phyloP scores from a whole-genome alignment of 2,888 invertebrate genomes.

The Timema podura region DNA sequence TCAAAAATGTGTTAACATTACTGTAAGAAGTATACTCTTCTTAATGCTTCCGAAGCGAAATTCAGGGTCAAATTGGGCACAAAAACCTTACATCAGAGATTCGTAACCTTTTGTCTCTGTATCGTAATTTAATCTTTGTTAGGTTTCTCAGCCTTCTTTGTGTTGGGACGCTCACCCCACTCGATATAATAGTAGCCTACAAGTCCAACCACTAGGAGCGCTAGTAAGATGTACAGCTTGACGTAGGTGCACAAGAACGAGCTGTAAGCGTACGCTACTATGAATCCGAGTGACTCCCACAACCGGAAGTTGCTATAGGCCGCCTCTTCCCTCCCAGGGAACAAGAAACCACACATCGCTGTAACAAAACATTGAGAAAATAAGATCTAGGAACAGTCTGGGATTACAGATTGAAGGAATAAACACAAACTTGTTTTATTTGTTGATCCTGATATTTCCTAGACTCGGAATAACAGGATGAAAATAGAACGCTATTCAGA shows the following conservation, averaged over 20 bases:
- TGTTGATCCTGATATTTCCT: too few species aligned
- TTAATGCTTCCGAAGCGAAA: too few species aligned
- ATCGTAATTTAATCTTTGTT: too few species aligned
- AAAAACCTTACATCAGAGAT: too few species aligned
- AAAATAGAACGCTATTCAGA: too few species aligned
- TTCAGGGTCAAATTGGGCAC: too few species aligned
- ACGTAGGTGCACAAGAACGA: slow-evolving; percentile 50
- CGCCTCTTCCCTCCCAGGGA: slow-evolving; percentile 59
- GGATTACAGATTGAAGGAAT: too few species aligned
- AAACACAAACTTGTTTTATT: too few species aligned
- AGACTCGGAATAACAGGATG: slow-evolving; percentile 23
- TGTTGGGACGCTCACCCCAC: slow-evolving; percentile 4
- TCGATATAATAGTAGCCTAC: slow-evolving; percentile 50
- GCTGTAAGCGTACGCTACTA: slow-evolving; percentile 58
- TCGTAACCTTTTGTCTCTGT: too few species aligned
- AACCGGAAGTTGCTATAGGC: slow-evolving; percentile 67
- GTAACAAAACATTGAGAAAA: slow-evolving; percentile 32
- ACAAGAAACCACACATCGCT: slow-evolving; percentile 62
- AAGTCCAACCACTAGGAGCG: slow-evolving; percentile 50
- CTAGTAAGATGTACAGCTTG: slow-evolving; percentile 53
- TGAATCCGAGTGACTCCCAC: slow-evolving; percentile 65
- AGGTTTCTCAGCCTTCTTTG: not conserved
- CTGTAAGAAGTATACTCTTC: too few species aligned
- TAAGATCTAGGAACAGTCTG: slow-evolving; percentile 32
- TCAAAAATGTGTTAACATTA: too few species aligned